These are phyloP conservation scores for Rhinichthys osculus DNA, from an alignment of 2,797 vertebrate genomes.

Conservation along the genomic window DNA sequence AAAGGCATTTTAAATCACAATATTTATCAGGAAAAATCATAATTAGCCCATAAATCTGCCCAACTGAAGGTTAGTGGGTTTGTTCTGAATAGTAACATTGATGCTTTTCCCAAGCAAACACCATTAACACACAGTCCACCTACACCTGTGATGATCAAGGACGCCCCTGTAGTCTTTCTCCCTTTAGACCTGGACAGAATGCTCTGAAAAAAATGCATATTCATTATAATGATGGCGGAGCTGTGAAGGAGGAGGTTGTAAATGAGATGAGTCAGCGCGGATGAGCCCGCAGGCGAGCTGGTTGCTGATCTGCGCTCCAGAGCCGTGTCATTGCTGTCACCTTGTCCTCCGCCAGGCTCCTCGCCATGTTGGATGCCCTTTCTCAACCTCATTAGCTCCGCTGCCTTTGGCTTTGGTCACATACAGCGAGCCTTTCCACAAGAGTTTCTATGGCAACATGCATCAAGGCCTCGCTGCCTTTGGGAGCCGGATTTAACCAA, in stretches of 20 bases:
- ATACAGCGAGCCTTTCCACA: constrained; percentile 58
- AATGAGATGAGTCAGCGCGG: constrained; percentile 56
- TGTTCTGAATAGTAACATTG: not conserved
- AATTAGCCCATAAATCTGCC: not conserved
- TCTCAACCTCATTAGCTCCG: constrained; percentile 64
- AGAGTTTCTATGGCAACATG: constrained; percentile 67
- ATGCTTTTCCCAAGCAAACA: not conserved
- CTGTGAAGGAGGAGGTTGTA: constrained; percentile 47
- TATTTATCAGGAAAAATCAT: too few species aligned
- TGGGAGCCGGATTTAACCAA: constrained; percentile 54
- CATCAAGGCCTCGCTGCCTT: constrained; percentile 52
- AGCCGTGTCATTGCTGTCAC: constrained; percentile 54
- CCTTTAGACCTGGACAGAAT: constrained; percentile 33
- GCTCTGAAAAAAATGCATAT: constrained; percentile 48
- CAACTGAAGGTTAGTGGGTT: not conserved
- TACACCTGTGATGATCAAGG: constrained; percentile 36
- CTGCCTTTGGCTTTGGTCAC: constrained; percentile 62
- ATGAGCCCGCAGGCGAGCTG: constrained; percentile 40
- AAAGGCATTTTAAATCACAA: too few species aligned
- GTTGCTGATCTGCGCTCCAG: not conserved
- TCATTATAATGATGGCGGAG: constrained; percentile 41
- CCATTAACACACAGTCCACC: constrained; percentile 19
- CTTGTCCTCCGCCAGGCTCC: constrained; percentile 48
- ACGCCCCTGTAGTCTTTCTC: constrained; percentile 14
- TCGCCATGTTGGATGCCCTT: constrained; percentile 59